phyloP scores from a whole-genome alignment of 2,113 vertebrate species.

The Nymphicus hollandicus region DNA sequence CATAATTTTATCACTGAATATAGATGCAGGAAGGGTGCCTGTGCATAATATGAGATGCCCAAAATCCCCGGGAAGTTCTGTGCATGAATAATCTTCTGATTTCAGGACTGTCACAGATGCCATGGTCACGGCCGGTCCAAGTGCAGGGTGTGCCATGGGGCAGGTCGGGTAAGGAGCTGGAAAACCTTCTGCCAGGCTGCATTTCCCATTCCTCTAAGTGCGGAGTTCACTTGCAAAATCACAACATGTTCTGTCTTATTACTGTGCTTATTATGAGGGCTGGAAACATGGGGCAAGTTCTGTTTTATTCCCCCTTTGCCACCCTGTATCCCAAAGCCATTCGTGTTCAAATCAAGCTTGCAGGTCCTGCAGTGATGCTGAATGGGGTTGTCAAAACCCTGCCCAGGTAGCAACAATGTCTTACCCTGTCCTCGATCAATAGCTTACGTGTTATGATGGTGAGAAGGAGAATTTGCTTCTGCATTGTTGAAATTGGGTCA shows the following conservation, averaged over 20 bases:
- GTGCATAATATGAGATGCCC: not conserved
- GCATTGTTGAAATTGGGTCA: fast-evolving
- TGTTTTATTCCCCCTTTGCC: fast-evolving
- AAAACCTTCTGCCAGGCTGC: not conserved
- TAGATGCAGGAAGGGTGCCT: not conserved
- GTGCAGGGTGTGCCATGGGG: slow-evolving; percentile 61
- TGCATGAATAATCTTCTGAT: not conserved
- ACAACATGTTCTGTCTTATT: fast-evolving
- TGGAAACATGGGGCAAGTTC: not conserved
- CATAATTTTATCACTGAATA: not conserved
- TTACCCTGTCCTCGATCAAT: fast-evolving
- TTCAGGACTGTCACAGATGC: slow-evolving; percentile 75
- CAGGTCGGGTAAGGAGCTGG: slow-evolving; percentile 65
- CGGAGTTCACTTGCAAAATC: not conserved
- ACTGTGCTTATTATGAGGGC: fast-evolving
- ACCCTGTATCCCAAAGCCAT: not conserved
- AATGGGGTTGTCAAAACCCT: not conserved
- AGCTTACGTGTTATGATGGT: fast-evolving
- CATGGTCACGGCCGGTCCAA: slow-evolving; percentile 65
- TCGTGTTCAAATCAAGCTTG: fast-evolving
- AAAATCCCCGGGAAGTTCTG: not conserved
- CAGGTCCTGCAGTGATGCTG: fast-evolving
- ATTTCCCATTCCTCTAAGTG: fast-evolving
- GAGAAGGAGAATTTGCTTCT: not conserved
- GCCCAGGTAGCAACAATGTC: fast-evolving